Base-by-base conservation (phyloP, 23 tunicate species). In the Phallusia fumigata region DNA sequence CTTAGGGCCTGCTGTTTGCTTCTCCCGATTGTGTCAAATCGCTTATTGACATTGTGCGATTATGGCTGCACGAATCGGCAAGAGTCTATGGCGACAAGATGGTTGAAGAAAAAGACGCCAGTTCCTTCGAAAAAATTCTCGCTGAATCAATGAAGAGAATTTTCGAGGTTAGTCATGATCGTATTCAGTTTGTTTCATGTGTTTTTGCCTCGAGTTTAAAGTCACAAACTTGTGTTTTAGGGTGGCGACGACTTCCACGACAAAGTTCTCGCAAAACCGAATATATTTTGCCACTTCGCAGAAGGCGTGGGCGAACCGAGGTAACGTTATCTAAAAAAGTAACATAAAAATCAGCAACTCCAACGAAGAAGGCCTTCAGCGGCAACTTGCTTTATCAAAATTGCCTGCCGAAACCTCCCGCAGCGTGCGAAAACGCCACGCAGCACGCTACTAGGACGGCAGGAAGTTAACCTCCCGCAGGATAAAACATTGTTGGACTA, bases 41-140 rank as follows among this genome's bases (percentile, higher is more conserved):
- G 12, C 89, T 88, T 72, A 22, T 84, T 19, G 93, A 93, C 51
- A 49, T 88, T 64, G 76, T 83, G 10, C 83, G 97, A 36, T 65
- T 93, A 36, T 93, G 97, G 97, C 81, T 86, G 28, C 97, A 93
- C 76, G 97, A 93, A 75, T 88, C 97, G 21, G 65, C 83, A 34
- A 74, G 97, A 32, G 97, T 93, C 30, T 93, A 93, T 49, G 89
- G 97, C 30, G 97, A 93, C 84, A 93, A 93, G 65, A 93, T 93
- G 97, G 93, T 88, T 0, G 97, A 88, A 64, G 90, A 81, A 51
- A 88, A 85, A 52, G 97, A 93, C 81, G 65, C 83, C 0, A 33
- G 34, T 13, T 64, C 80, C 24, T 93, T 93, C 53, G 93, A 84
- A 5, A 88, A 93, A 64, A 84, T 93, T 33, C 81, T 93, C 35